Evolutionary conservation across 2,888 invertebrate genomes (phyloP).

Genomic region (Dioctria rufipes): DNA sequence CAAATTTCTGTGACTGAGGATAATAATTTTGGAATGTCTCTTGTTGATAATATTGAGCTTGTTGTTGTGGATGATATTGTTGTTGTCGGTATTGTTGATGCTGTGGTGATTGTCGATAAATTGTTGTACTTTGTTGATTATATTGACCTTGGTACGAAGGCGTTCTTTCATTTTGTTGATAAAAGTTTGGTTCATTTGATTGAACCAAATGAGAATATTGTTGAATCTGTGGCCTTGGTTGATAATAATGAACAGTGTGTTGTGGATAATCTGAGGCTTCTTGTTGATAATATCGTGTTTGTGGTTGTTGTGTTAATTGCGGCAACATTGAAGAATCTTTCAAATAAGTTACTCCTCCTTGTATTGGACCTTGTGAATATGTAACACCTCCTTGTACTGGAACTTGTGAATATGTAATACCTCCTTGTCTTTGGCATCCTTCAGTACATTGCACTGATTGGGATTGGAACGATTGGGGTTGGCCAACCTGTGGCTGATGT

Average conservation of each 20-base stretch:
- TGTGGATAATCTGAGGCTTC: background rate
- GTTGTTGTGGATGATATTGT: background rate
- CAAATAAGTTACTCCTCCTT: background rate
- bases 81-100: slow-evolving; percentile 16
- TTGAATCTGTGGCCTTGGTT: background rate
- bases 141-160: background rate
- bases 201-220: background rate
- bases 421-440: slow-evolving; percentile 23
- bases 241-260: slow-evolving; percentile 1
- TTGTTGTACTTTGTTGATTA: background rate
- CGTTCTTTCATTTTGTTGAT: background rate
- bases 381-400: slow-evolving; percentile 1
- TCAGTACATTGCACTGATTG: slow-evolving; percentile 5
- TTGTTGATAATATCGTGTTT: background rate
- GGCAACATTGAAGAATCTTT: background rate
- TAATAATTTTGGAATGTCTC: background rate
- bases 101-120: background rate
- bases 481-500: background rate
- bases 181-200: background rate
- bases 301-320: too few relatives aligned
- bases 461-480: background rate
- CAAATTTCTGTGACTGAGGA: background rate
- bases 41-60: background rate
- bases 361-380: background rate
- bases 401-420: background rate